A percentile compares a stretch with the other conserved stretches of the same genome.
phyloP scores from a whole-genome alignment of 2,797 vertebrate species.

The Argyrosomus regius region DNA sequence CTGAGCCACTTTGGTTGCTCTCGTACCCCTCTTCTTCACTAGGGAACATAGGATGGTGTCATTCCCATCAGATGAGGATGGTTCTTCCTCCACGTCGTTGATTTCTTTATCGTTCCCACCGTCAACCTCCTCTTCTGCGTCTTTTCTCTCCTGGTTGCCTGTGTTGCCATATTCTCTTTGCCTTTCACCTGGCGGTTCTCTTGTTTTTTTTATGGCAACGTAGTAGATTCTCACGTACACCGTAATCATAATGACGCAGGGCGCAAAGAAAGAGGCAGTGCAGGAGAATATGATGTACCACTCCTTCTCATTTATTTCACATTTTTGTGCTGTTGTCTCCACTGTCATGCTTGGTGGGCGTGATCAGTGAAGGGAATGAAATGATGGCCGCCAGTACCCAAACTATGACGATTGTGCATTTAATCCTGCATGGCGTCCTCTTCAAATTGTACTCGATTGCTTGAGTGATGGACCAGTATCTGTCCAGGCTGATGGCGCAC shows the following conservation, averaged over 20 bases:
- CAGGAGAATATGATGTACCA: slow-evolving; percentile 96
- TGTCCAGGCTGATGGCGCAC: slow-evolving; percentile 96
- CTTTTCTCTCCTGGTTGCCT: slow-evolving; percentile 62
- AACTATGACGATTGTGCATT: slow-evolving; percentile 90
- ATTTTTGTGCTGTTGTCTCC: slow-evolving; percentile 80
- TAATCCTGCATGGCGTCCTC: slow-evolving; percentile 92
- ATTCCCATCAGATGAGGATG: slow-evolving; percentile 90
- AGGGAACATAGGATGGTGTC: slow-evolving; percentile 80
- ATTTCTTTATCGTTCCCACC: slow-evolving; percentile 69
- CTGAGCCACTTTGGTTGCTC: slow-evolving; percentile 85
- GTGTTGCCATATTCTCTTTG: slow-evolving; percentile 83
- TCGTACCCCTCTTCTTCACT: slow-evolving; percentile 79
- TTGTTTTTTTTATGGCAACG: slow-evolving; percentile 93
- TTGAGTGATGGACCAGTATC: slow-evolving; percentile 95
- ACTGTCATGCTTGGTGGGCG: slow-evolving; percentile 87
- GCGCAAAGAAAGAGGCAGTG: slow-evolving; percentile 94
- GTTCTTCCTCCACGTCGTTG: slow-evolving; percentile 91
- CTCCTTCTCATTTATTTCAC: slow-evolving; percentile 90
- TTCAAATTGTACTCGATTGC: slow-evolving; percentile 93
- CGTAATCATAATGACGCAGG: slow-evolving; percentile 94
- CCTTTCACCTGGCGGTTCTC: slow-evolving; percentile 85
- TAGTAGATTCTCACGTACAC: slow-evolving; percentile 97
- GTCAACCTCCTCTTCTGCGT: slow-evolving; percentile 22
- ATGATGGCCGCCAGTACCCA: slow-evolving; percentile 94
- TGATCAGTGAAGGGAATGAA: slow-evolving; percentile 94